Percentiles rank a stretch among this genome's conserved stretches.
Conservation (phyloP, 2,888 invertebrate genomes). For the Hydrotaea cyrtoneurina region DNA sequence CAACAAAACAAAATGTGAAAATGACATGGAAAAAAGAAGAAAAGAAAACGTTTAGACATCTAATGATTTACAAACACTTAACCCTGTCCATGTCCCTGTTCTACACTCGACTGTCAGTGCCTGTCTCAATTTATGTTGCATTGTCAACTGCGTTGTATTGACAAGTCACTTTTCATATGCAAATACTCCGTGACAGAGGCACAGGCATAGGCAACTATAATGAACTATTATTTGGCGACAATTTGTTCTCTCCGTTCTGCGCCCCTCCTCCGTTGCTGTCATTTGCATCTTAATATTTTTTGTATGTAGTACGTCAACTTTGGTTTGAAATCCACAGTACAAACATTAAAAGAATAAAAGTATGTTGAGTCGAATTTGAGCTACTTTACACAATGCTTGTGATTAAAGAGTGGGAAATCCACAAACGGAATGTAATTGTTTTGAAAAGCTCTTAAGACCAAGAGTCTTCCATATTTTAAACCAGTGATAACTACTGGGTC, state of each 20-base stretch:
- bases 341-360: too few relatives aligned
- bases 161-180: neutral
- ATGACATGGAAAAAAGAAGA: too few relatives aligned
- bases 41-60: neutral
- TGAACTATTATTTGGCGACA: neutral
- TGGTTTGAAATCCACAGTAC: too few relatives aligned
- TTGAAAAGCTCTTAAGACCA: too few relatives aligned
- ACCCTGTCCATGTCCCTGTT: neutral
- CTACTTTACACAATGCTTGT: too few relatives aligned
- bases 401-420: too few relatives aligned
- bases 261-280: too few relatives aligned
- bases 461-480: too few relatives aligned
- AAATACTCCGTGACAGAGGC: neutral
- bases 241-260: neutral
- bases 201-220: neutral
- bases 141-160: neutral
- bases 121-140: neutral
- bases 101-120: neutral
- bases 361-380: too few relatives aligned
- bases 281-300: neutral
- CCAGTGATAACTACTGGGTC: too few relatives aligned
- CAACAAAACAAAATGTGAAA: too few relatives aligned
- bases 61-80: constrained; percentile 28
- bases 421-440: too few relatives aligned
- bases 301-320: neutral